These are phyloP conservation scores for Exephanes ischioxanthus DNA, from an alignment of 2,888 invertebrate genomes.

Conservation along the genomic window DNA sequence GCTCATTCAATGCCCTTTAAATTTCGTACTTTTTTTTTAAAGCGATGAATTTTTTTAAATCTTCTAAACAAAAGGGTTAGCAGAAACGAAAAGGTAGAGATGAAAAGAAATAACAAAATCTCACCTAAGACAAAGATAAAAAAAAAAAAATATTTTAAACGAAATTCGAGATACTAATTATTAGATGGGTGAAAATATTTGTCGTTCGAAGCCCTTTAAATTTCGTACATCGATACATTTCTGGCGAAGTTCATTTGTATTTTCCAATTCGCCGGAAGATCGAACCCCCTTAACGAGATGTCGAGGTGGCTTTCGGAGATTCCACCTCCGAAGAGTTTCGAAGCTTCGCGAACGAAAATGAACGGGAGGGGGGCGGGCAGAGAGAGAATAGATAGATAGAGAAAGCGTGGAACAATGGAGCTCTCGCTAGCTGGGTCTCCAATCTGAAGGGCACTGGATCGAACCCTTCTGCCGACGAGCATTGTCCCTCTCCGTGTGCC, in stretches of 20 bases:
- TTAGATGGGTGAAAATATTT: background rate
- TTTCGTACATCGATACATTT: background rate
- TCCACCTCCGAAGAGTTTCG: background rate
- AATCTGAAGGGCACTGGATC: conserved; percentile 82
- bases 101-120: no score
- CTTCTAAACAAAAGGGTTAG: no score
- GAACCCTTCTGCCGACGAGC: conserved; percentile 75
- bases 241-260: background rate
- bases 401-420: conserved; percentile 60
- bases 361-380: conserved; percentile 22
- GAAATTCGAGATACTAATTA: no score
- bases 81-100: no score
- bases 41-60: no score
- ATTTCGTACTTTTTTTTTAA: no score
- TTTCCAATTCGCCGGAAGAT: background rate
- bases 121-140: no score
- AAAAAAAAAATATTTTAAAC: no score
- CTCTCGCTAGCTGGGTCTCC: conserved; percentile 70
- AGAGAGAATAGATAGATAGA: conserved; percentile 47
- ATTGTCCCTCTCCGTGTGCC: conserved; percentile 67
- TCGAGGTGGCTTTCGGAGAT: background rate
- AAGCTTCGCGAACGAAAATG: conserved; percentile 29
- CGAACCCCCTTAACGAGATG: conserved; percentile 18
- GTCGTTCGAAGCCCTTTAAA: background rate
- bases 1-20: no score